These are phyloP conservation scores for Aphaenogaster ashmeadi DNA, from an alignment of 1,140 invertebrate species.

Conservation along the genomic window DNA sequence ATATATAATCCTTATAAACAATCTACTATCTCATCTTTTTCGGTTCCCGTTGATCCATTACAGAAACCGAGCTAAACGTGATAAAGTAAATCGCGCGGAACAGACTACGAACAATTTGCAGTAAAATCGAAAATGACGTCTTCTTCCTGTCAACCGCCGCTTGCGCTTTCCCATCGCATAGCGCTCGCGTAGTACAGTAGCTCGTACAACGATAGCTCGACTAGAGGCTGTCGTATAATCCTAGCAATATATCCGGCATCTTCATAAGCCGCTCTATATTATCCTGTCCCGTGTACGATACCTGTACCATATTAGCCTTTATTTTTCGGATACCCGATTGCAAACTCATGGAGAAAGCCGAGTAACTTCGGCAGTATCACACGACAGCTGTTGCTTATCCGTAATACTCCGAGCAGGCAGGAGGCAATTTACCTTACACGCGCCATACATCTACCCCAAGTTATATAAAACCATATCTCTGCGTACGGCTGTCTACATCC, in stretches of 20 bases:
- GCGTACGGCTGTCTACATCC: not conserved
- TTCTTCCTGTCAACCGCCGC: not conserved
- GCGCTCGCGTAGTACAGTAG: not conserved
- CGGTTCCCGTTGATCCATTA: not conserved
- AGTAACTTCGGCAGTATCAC: conserved; percentile 44
- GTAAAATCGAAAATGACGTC: conserved; percentile 34
- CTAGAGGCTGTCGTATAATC: conserved; percentile 36
- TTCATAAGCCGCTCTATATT: conserved; percentile 59
- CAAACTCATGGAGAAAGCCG: conserved; percentile 61
- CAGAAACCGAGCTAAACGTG: not conserved
- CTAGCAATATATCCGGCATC: conserved; percentile 49
- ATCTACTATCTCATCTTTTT: not conserved
- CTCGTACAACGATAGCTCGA: conserved; percentile 7
- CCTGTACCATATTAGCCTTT: conserved; percentile 63
- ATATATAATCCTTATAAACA: not conserved
- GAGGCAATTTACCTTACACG: conserved; percentile 69
- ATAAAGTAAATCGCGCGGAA: conserved; percentile 6
- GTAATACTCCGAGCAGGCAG: conserved; percentile 57
- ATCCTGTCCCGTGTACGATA: conserved; percentile 54
- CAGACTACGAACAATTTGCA: conserved; percentile 22
- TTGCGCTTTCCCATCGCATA: conserved; percentile 24
- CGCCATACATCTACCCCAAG: conserved; percentile 2
- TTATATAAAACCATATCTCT: conserved; percentile 18
- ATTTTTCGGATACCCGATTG: conserved; percentile 61
- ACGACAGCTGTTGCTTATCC: conserved; percentile 70